Conservation (phyloP, 2,113 vertebrate species). For the Todiramphus saurophagus region DNA sequence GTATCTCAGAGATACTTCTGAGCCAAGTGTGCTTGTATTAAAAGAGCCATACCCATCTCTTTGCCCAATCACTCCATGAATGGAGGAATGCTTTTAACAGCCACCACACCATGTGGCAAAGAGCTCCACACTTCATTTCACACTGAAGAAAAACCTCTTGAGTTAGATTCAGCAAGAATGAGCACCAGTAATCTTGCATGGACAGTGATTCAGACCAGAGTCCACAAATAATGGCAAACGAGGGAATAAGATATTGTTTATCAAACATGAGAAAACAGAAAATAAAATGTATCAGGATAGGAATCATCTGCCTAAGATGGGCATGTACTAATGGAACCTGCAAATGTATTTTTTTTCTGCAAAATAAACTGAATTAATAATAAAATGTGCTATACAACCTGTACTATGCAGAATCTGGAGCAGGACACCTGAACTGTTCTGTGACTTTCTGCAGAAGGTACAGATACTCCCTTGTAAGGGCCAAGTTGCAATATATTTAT, state of each 20-base stretch:
- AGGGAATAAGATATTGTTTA: neutral
- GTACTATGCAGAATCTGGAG: neutral
- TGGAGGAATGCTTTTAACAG: neutral
- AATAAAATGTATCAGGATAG: neutral
- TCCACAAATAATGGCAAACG: neutral
- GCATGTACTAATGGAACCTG: neutral
- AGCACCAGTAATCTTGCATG: neutral
- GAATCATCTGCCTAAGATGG: neutral
- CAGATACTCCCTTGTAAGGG: neutral
- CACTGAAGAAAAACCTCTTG: neutral
- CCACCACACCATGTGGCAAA: neutral
- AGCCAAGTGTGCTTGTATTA: neutral
- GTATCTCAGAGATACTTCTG: neutral
- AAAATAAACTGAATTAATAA: neutral
- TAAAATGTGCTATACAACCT: neutral
- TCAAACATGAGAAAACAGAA: neutral
- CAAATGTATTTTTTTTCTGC: fast-evolving
- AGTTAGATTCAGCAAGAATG: neutral
- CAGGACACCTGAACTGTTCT: neutral
- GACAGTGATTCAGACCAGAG: neutral
- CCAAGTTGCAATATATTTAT: neutral
- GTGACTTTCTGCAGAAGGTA: neutral
- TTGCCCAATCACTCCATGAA: fast-evolving
- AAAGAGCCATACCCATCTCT: neutral
- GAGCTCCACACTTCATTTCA: neutral